phyloP scores from a whole-genome alignment of 2,113 vertebrate genomes.

The Amia ocellicauda region DNA sequence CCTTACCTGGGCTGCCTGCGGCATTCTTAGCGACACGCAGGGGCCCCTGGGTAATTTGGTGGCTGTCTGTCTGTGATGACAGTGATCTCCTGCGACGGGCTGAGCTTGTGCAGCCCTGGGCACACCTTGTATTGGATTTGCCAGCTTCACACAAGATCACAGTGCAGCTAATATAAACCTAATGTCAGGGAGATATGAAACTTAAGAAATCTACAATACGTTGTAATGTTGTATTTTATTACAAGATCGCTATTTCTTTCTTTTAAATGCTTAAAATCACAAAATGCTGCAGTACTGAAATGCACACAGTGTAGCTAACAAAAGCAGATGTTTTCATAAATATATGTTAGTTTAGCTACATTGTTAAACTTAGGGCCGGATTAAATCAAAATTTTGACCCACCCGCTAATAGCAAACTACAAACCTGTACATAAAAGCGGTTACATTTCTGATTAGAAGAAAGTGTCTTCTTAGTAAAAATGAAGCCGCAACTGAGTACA shows the following conservation, averaged over 20 bases:
- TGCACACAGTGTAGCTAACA: constrained; percentile 22
- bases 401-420: no score
- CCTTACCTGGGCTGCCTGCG: constrained; percentile 4
- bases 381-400: no score
- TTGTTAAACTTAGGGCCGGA: no score
- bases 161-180: constrained; percentile 44
- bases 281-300: constrained; percentile 8
- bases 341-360: neutral
- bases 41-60: constrained; percentile 65
- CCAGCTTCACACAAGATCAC: constrained; percentile 56
- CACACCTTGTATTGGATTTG: constrained; percentile 47
- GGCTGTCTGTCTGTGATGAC: constrained; percentile 39
- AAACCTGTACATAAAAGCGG: no score
- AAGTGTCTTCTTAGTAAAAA: no score
- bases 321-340: neutral
- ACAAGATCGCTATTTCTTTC: no score
- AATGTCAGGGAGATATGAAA: neutral
- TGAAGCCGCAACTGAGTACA: no score
- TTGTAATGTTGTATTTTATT: no score
- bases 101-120: constrained; percentile 42
- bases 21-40: constrained; percentile 41
- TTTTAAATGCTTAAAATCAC: no score
- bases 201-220: neutral
- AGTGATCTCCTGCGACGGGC: constrained; percentile 44
- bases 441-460: no score